Conservation (phyloP, 2,888 invertebrate genomes). For the Onchidella celtica region DNA sequence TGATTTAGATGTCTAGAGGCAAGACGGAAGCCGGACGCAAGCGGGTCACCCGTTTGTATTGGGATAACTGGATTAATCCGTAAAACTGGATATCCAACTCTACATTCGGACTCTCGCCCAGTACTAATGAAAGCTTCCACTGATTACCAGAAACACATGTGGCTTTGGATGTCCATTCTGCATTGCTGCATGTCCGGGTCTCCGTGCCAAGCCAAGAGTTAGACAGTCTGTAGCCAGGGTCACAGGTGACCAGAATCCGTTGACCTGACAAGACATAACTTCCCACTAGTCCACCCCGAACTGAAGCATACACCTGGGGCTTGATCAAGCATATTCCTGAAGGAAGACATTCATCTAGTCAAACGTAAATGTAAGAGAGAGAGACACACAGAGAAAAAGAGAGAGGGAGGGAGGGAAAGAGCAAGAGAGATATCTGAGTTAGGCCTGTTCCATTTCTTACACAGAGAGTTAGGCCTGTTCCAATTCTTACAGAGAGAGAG, state of each 20-base stretch:
- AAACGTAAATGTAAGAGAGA: neutral
- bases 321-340: conserved; percentile 48
- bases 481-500: no score
- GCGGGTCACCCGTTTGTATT: no score
- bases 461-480: no score
- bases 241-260: conserved; percentile 38
- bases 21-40: no score
- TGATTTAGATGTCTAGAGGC: no score
- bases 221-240: conserved; percentile 43
- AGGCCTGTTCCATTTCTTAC: no score
- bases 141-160: conserved; percentile 47
- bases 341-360: neutral
- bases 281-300: neutral
- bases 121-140: no score
- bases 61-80: no score
- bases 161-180: conserved; percentile 10
- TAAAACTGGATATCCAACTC: no score
- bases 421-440: neutral
- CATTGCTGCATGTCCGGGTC: conserved; percentile 21
- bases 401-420: neutral
- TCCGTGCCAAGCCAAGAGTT: neutral
- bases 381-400: no score
- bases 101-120: no score
- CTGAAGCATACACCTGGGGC: conserved; percentile 6
- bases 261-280: conserved; percentile 35